Evolutionary conservation across 2,113 vertebrate genomes (phyloP).

Genomic region (Xiphophorus hellerii): DNA sequence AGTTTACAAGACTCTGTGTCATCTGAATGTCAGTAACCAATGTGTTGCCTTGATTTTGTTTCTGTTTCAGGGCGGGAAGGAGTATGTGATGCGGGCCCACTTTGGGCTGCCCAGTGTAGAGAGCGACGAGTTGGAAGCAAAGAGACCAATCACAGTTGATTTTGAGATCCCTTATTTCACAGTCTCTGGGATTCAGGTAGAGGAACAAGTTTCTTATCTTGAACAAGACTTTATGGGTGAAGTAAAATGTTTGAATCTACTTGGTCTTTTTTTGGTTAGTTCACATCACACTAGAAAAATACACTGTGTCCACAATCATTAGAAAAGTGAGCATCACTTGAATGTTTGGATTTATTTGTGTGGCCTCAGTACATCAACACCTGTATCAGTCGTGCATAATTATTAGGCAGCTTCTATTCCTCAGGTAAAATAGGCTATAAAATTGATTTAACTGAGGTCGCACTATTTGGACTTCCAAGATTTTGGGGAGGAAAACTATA

Average conservation of each 20-base stretch:
- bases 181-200: conserved; percentile 85
- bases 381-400: too few relatives aligned
- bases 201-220: not conserved
- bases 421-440: too few relatives aligned
- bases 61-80: conserved; percentile 81
- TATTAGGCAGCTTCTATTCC: too few relatives aligned
- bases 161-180: conserved; percentile 88
- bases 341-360: too few relatives aligned
- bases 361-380: too few relatives aligned
- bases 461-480: too few relatives aligned
- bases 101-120: conserved; percentile 85
- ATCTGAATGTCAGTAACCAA: not conserved
- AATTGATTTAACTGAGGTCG: too few relatives aligned
- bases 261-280: not conserved
- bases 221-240: not conserved
- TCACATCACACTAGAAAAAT: not conserved
- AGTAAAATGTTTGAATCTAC: not conserved
- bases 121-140: conserved; percentile 75
- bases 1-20: not conserved
- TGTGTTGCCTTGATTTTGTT: conserved; percentile 9
- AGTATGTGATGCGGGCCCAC: conserved; percentile 85
- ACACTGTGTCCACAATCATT: not conserved
- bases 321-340: not conserved
- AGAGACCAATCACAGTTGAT: conserved; percentile 82
- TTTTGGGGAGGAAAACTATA: too few relatives aligned